Evolutionary conservation across 1,140 invertebrate genomes (phyloP), one percentile per base, ranked within the genome.

Genomic region (Oppia nitens): DNA sequence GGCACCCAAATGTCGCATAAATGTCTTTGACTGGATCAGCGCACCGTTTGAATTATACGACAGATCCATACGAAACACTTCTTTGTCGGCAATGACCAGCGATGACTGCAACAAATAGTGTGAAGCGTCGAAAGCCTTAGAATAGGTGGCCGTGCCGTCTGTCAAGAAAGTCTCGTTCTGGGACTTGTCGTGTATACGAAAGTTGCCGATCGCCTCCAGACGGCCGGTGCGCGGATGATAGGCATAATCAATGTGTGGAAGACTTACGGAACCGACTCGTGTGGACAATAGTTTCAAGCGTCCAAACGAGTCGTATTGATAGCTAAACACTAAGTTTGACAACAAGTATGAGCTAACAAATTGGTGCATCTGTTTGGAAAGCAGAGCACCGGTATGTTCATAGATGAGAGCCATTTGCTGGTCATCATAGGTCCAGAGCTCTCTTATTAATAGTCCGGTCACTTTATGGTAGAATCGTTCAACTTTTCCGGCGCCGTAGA

Each of bases 301-400:
- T 0, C 85, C 87, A 66, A 85, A 84, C 0, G 86, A 87, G 69
- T 94, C 89, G 67, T 91, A 91, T 64, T 89, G 84, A 67, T 88
- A 93, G 65, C 86, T 85, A 65, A 85, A 83, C 67, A 89, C 85
- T 1, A 84, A 83, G 62, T 88, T 88, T 64, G 86, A 82, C 51
- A 92, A 71, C 64, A 61, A 51, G 40, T 82, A 85, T 70, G 87
- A 87, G 1, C 81, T 81, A 28, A 81, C 83, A 67, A 87, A 91
- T 66, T 87, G 83, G 53, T 87, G 76, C 66, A 84, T 84, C 66
- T 87, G 83, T 65, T 91, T 87, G 69, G 89, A 90, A 0, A 91
- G 72, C 45, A 91, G 81, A 1, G 87, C 87, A 1, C 85, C 84
- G 64, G 91, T 87, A 66, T 93, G 92, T 66, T 86, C 87, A 67